Base-by-base conservation (phyloP, 2,797 vertebrate genomes). In the Coregonus ussuriensis region DNA sequence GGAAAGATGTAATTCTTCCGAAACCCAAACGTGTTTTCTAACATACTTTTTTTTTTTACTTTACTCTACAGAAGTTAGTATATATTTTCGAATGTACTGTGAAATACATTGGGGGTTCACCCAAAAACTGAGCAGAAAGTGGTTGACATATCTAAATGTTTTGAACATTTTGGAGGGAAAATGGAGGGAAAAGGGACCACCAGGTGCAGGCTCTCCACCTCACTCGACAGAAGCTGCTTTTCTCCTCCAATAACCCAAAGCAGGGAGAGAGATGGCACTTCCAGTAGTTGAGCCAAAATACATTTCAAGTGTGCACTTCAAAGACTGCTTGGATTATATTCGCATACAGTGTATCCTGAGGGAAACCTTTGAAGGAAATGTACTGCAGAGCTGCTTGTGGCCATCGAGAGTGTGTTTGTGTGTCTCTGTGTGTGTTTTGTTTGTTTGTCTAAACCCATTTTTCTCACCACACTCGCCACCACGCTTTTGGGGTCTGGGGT, bases 221-320 rank as follows among this genome's bases (percentile, higher is more conserved):
- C 79, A 84, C 72, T 84, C 82, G 79, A 85, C 86, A 83, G 81
- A 86, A 87, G 87, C 89, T 84, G 88, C 89, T 88, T 81, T 90
- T 92, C 91, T 93, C 91, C 91, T 83, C 83, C 86, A 82, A 78
- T 86, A 84, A 81, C 85, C 87, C 81, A 78, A 72, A 84, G 85
- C 86, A 82, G 78, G 87, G 90, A 90, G 76, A 87, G 90, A 91
- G 90, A 91, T 87, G 90, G 84, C 89, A 87, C 92, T 91, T 87
- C 83, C 89, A 74, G 88, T 85, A 77, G 83, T 85, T 77, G 83
- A 91, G 93, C 93, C 93, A 92, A 92, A 93, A 93, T 90, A 93
- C 91, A 93, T 94, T 89, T 92, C 88, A 89, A 94, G 93, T 92
- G 93, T 89, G 92, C 88, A 84, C 89, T 89, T 94, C 94, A 95